phyloP scores from a whole-genome alignment of 2,113 vertebrate genomes.

The Ornithorhynchus anatinus region DNA sequence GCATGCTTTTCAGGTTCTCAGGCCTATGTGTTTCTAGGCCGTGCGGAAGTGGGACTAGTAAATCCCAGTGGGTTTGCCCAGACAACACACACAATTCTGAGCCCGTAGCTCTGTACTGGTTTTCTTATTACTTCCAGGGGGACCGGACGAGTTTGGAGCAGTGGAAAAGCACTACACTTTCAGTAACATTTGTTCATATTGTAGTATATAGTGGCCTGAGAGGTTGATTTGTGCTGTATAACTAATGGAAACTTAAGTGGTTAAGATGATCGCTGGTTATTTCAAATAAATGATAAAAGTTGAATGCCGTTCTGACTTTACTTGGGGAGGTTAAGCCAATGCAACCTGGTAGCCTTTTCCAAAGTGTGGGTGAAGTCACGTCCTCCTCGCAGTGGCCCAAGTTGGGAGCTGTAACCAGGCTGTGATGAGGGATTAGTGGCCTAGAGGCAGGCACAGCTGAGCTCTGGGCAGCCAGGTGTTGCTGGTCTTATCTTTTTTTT shows the following conservation, averaged over 20 bases:
- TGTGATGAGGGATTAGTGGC: not conserved
- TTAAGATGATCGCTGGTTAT: conserved; percentile 12
- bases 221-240: conserved; percentile 37
- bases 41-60: not conserved
- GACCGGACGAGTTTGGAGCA: no score
- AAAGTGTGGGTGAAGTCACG: not conserved
- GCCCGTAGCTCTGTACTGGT: not conserved
- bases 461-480: not conserved
- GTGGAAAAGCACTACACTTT: not conserved
- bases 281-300: conserved; percentile 39
- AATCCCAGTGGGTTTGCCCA: not conserved
- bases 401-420: not conserved
- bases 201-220: not conserved
- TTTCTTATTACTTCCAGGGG: not conserved
- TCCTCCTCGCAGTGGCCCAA: not conserved
- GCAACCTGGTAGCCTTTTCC: not conserved
- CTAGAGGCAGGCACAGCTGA: not conserved
- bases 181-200: not conserved
- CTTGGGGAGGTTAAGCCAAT: not conserved
- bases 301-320: not conserved
- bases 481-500: no score
- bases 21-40: no score
- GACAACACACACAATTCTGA: not conserved
- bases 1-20: rapidly evolving
- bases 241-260: conserved; percentile 40